Conservation (phyloP, 2,888 invertebrate species). For the Hipparchia semele region DNA sequence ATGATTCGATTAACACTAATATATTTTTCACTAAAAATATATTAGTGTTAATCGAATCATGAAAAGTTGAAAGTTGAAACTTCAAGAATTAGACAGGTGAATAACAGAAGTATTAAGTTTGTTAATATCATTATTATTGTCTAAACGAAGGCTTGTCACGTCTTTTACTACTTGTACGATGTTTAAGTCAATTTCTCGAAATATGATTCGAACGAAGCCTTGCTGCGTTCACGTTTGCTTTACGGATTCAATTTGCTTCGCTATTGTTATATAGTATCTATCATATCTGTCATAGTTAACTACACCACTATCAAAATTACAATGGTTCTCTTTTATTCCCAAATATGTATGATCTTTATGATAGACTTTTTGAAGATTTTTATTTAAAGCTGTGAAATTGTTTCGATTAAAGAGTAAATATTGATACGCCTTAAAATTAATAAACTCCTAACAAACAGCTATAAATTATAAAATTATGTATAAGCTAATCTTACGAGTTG, state of each 20-base stretch:
- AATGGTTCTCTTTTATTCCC: not conserved
- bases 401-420: not conserved
- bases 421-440: not conserved
- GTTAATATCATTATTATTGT: not conserved
- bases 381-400: not conserved
- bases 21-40: not conserved
- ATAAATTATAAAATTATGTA: not conserved
- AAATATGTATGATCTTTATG: not conserved
- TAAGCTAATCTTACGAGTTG: not conserved
- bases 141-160: not conserved
- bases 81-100: not conserved
- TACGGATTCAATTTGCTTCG: too few species aligned
- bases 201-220: too few species aligned
- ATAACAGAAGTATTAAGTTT: not conserved
- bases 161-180: not conserved
- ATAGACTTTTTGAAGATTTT: not conserved
- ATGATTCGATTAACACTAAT: slow-evolving; percentile 32
- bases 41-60: slow-evolving; percentile 32
- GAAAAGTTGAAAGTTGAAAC: not conserved
- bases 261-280: too few species aligned
- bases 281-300: not conserved
- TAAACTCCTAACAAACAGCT: too few species aligned
- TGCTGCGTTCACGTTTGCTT: too few species aligned
- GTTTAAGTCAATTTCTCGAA: too few species aligned
- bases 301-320: not conserved